A percentile compares a stretch with the other conserved stretches of the same genome.
Evolutionary conservation across 2,797 vertebrate genomes (phyloP).

Genomic region (Dryobates pubescens): DNA sequence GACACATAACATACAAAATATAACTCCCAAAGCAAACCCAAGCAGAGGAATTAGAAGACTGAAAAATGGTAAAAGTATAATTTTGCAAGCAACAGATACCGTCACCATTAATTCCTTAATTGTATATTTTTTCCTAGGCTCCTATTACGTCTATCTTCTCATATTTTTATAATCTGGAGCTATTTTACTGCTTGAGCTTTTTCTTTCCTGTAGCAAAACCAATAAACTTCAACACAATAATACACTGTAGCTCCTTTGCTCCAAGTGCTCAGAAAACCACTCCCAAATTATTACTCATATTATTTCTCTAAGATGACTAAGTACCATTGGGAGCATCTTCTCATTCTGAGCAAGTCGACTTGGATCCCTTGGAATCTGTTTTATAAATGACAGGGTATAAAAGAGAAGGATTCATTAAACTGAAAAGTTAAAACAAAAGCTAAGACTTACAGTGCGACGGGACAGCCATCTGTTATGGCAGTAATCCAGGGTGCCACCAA

Average conservation of each 20-base stretch:
- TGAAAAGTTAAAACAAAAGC: background rate
- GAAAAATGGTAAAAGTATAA: constrained; percentile 8
- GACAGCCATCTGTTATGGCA: constrained; percentile 95
- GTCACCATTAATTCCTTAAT: constrained; percentile 59
- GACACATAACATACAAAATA: constrained; percentile 6
- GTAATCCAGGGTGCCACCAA: constrained; percentile 94
- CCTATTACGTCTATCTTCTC: background rate
- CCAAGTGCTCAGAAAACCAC: constrained; percentile 59
- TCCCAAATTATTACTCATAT: constrained; percentile 67
- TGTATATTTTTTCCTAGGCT: constrained; percentile 17
- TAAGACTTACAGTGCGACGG: constrained; percentile 87
- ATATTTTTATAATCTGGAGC: background rate
- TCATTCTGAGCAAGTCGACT: constrained; percentile 57
- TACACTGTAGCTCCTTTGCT: background rate
- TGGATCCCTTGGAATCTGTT: constrained; percentile 8
- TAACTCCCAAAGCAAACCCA: background rate
- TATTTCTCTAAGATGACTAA: constrained; percentile 66
- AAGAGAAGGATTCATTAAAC: constrained; percentile 10
- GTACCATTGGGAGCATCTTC: constrained; percentile 71
- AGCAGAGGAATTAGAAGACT: constrained; percentile 2
- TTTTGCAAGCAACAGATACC: constrained; percentile 36
- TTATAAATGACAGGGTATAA: constrained; percentile 34
- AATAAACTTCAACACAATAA: constrained; percentile 10
- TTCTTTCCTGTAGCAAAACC: background rate
- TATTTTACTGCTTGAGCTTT: constrained; percentile 30